Percentiles rank a stretch among this genome's conserved stretches.
These are phyloP conservation scores for Lepeophtheirus nordmannii DNA, from an alignment of 2,888 invertebrate species.

Conservation along the genomic window DNA sequence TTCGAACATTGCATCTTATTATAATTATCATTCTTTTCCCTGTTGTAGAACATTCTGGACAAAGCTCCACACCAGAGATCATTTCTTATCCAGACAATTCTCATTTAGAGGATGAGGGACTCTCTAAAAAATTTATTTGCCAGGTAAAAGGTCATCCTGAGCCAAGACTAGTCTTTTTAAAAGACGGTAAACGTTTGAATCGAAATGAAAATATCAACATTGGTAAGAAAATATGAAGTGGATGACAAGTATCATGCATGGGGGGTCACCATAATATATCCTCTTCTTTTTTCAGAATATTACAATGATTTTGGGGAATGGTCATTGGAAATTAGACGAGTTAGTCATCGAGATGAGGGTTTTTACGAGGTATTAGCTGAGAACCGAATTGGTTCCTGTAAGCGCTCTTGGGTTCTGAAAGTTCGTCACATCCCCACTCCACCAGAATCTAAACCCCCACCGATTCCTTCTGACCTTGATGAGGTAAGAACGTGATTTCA, in stretches of 20 bases:
- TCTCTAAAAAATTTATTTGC: conserved; percentile 31
- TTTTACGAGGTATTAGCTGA: conserved; percentile 26
- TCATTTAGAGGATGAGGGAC: not conserved
- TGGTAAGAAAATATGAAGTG: conserved; percentile 21
- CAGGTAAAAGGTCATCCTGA: conserved; percentile 38
- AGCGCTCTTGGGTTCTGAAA: conserved; percentile 1
- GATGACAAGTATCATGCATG: not conserved
- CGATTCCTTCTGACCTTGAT: not conserved
- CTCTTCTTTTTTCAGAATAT: not conserved
- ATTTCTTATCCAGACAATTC: conserved; percentile 6
- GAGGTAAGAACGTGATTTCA: not conserved
- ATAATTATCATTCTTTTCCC: not conserved
- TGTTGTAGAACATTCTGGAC: not conserved
- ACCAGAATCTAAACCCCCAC: not conserved
- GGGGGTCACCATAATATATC: conserved; percentile 2
- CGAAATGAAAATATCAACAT: conserved; percentile 25
- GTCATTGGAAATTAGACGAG: conserved; percentile 24
- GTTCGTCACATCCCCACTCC: not conserved
- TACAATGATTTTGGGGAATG: conserved; percentile 24
- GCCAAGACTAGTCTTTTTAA: conserved; percentile 37
- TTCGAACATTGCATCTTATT: not conserved
- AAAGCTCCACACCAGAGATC: not conserved
- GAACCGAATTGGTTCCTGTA: conserved; percentile 25
- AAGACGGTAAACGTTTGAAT: conserved; percentile 31
- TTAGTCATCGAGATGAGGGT: conserved; percentile 23